A percentile compares a stretch with the other conserved stretches of the same genome.
These are phyloP conservation scores for Bubo bubo DNA, from an alignment of 2,113 vertebrate species.

Conservation along the genomic window DNA sequence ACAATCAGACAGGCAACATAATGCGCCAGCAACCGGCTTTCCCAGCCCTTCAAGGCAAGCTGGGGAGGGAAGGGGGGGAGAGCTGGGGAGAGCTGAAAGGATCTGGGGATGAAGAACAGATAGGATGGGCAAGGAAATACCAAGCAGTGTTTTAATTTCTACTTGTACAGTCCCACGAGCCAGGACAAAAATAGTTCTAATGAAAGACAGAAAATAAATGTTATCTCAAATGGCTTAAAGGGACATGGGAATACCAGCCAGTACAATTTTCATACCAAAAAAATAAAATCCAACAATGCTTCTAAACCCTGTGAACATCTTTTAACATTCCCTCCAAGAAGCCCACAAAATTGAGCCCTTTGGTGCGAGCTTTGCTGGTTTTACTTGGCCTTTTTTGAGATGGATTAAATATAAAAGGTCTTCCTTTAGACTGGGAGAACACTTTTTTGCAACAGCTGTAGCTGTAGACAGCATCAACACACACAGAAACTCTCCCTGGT, in stretches of 20 bases:
- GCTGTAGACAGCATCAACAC: not conserved
- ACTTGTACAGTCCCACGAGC: not conserved
- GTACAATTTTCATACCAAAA: not conserved
- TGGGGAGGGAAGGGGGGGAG: not conserved
- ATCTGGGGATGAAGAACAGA: not conserved
- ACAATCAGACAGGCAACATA: conserved; percentile 49
- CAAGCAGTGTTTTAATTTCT: not conserved
- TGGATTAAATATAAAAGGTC: not conserved
- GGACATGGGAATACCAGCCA: not conserved
- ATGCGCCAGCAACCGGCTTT: not conserved
- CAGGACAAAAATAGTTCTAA: not conserved
- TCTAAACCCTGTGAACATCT: not conserved
- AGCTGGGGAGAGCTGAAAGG: conserved; percentile 7
- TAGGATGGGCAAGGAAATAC: not conserved
- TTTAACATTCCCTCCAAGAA: not conserved
- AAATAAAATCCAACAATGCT: not conserved
- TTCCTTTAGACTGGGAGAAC: not conserved
- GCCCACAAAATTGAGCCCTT: not conserved
- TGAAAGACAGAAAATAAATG: not conserved
- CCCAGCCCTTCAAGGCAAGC: conserved; percentile 48
- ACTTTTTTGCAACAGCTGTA: not conserved
- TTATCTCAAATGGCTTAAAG: not conserved
- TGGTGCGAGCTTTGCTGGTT: not conserved
- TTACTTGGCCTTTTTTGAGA: not conserved
- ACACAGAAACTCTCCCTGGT: not conserved